These are phyloP conservation scores for Scaptomyza pallida DNA, from an alignment of 1,140 invertebrate genomes.

Conservation along the genomic window DNA sequence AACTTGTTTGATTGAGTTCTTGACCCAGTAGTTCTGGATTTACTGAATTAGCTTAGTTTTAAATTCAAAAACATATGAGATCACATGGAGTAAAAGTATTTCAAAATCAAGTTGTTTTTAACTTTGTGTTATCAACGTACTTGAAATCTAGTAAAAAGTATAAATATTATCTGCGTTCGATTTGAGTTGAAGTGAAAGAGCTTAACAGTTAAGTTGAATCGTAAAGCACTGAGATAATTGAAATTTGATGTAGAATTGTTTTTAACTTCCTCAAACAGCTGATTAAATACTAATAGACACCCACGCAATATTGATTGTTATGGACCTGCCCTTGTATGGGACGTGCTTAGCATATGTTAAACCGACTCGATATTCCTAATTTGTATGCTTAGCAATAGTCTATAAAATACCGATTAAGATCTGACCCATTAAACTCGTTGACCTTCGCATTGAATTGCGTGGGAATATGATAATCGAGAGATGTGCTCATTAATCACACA, in stretches of 20 bases:
- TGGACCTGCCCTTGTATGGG: conserved; percentile 16
- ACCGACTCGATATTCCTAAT: not conserved
- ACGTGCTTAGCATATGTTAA: conserved; percentile 26
- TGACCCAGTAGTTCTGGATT: conserved; percentile 9
- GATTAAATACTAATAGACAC: not conserved
- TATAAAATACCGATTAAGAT: not conserved
- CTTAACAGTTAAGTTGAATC: too few species aligned
- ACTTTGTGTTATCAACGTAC: conserved; percentile 1
- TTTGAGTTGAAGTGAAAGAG: conserved; percentile 13
- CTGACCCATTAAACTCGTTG: conserved; percentile 20
- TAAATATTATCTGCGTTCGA: conserved; percentile 3
- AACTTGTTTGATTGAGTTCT: conserved; percentile 23
- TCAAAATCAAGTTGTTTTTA: not conserved
- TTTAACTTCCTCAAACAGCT: conserved; percentile 18
- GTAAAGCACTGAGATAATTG: too few species aligned
- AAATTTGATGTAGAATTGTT: too few species aligned
- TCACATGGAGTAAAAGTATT: conserved; percentile 14
- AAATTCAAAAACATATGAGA: not conserved
- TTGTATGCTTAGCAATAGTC: conserved; percentile 5
- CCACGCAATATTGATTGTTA: conserved; percentile 5
- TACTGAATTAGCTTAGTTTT: not conserved
- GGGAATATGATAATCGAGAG: conserved; percentile 25
- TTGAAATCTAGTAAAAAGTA: conserved; percentile 8
- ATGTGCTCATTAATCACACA: conserved; percentile 34
- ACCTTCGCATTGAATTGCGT: conserved; percentile 19